These are phyloP conservation scores for Atlantisia rogersi DNA, from an alignment of 2,113 vertebrate species.

Conservation along the genomic window DNA sequence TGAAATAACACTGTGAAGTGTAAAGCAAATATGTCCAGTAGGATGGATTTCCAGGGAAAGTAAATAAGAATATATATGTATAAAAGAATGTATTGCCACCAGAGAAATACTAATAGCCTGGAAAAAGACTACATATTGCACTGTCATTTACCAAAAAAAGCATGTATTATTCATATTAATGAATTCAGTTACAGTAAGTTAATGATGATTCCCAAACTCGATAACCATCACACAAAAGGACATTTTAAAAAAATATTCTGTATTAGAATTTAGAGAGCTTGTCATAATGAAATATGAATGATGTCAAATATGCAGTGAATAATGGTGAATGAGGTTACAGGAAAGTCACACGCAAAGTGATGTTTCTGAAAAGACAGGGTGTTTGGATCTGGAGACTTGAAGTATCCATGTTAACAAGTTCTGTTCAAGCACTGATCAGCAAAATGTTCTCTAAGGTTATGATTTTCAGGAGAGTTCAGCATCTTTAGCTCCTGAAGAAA, in stretches of 20 bases:
- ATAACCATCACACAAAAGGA: conserved; percentile 4
- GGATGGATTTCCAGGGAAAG: conserved; percentile 14
- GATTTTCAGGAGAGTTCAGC: not conserved
- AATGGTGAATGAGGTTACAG: conserved; percentile 24
- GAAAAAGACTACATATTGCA: not conserved
- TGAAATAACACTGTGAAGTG: not conserved
- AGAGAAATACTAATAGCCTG: not conserved
- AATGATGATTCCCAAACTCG: conserved; percentile 9
- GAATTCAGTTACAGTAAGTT: conserved; percentile 2
- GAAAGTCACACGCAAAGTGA: conserved; percentile 1
- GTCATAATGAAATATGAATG: conserved; percentile 31
- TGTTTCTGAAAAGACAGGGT: not conserved
- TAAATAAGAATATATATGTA: not conserved
- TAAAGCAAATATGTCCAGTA: not conserved
- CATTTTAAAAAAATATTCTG: conserved; percentile 4
- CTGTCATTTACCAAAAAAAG: not conserved
- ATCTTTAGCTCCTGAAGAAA: not conserved
- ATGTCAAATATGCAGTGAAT: conserved; percentile 20
- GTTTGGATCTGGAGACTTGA: not conserved
- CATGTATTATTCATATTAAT: not conserved
- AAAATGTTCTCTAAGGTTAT: not conserved
- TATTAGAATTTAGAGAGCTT: conserved; percentile 34
- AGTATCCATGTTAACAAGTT: not conserved
- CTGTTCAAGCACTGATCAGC: not conserved
- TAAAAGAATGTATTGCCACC: not conserved